phyloP scores from a whole-genome alignment of 2,888 invertebrate species.

The Proisotoma minuta region DNA sequence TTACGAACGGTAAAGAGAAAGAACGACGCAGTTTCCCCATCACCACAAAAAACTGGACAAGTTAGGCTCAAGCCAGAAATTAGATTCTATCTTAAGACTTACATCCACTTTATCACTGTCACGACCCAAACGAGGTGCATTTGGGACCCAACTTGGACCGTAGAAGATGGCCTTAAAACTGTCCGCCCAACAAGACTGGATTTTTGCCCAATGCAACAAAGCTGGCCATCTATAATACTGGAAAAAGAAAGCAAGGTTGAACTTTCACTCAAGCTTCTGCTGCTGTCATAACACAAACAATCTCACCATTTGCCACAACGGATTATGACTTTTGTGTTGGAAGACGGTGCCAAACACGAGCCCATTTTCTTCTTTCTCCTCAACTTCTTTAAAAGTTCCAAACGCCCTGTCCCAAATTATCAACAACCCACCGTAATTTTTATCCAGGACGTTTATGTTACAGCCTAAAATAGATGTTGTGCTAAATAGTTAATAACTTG shows the following conservation, averaged over 20 bases:
- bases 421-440: constrained; percentile 84
- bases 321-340: constrained; percentile 74
- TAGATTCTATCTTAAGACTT: constrained; percentile 37
- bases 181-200: constrained; percentile 59
- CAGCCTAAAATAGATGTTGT: constrained; percentile 65
- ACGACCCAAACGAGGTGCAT: constrained; percentile 67
- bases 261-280: neutral
- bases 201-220: constrained; percentile 56
- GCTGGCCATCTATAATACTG: constrained; percentile 41
- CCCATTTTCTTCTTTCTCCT: constrained; percentile 63
- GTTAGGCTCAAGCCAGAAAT: too few species aligned
- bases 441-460: constrained; percentile 85
- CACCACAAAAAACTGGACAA: too few species aligned
- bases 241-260: constrained; percentile 8
- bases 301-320: constrained; percentile 68
- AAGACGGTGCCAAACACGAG: constrained; percentile 79
- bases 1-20: too few species aligned
- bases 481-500: neutral
- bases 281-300: neutral
- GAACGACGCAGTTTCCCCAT: too few species aligned
- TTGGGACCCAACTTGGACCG: constrained; percentile 86
- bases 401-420: constrained; percentile 84
- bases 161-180: constrained; percentile 69
- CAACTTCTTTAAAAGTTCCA: constrained; percentile 74
- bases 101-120: constrained; percentile 72